Base-by-base conservation (phyloP, 2,888 invertebrate species). In the Entomobrya proxima region DNA sequence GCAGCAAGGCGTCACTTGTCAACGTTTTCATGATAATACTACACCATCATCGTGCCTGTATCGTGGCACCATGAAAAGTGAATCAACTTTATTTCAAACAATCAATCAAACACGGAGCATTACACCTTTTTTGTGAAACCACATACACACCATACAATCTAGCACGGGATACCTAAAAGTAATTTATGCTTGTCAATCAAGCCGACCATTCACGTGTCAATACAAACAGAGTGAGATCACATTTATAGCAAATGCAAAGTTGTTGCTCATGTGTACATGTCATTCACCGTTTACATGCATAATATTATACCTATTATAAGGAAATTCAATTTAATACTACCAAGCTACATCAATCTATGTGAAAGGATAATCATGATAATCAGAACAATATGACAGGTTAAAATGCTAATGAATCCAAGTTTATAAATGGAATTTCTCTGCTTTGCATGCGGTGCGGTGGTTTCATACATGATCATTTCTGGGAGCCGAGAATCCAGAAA, bases 181-280 rank as follows among this genome's bases (percentile, higher is more conserved):
- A 69, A 69, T 69, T 69, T 69, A 69, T 44, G 24, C 30, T 18
- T 74, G 74, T 74, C 74, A 74, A 50, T 74, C 74, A 74, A 30
- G 9, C 9, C 30, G 18, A 11, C 18, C 9, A 74, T 74, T 74
- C 74, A 40, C 74, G 30, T 74, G 74, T 74, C 74, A 74, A 50
- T 47, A 30, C n/a, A 32, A 74, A 18, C 7, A 11, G 21, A 47
- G 5, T 61, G 61, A 30, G 21, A 18, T 58, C 27, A 69, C 24
- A 21, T 24, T 69, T 44, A 44, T 69, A 27, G 24, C 69, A 44
- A 74, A 74, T 74, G 52, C 35, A n/a, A 30, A 50, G n/a, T 74
- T 55, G 7, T 11, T 32, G 52, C 69, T 69, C 21, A 32, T 50
- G 15, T 15, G 74, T 32, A 1, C 30, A 74, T 74, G 74, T 74